These are phyloP conservation scores for Hydrotaea diabolus DNA, from an alignment of 2,888 invertebrate species.

Conservation along the genomic window DNA sequence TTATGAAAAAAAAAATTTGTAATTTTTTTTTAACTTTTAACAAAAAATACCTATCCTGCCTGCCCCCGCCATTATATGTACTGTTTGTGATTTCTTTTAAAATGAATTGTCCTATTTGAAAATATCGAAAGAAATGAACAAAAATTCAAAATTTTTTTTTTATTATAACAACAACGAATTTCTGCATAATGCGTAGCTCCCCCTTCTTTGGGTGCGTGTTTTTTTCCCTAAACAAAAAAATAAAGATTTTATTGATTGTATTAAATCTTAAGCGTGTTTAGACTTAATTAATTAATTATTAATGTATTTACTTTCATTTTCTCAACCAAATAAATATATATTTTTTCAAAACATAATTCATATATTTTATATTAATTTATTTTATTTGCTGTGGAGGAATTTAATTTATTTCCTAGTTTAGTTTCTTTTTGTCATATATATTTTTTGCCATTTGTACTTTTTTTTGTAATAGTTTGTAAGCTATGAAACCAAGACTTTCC, in stretches of 20 bases:
- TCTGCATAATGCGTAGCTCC: constrained; percentile 25
- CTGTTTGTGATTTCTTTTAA: constrained; percentile 3
- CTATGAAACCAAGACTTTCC: not conserved
- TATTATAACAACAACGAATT: constrained; percentile 58
- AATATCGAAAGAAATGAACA: not conserved
- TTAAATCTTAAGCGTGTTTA: too few species aligned
- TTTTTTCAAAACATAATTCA: not conserved
- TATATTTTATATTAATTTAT: not conserved
- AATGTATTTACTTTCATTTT: constrained; percentile 58
- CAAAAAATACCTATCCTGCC: not conserved
- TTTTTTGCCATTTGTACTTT: not conserved
- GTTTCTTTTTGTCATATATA: not conserved
- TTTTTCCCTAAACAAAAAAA: constrained; percentile 20
- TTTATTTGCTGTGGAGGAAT: not conserved
- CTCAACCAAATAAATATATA: not conserved
- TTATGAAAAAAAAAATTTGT: too few species aligned
- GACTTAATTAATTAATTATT: constrained; percentile 4
- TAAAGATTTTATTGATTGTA: constrained; percentile 4
- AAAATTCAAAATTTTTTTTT: constrained; percentile 45
- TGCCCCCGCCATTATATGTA: not conserved
- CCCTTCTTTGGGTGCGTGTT: not conserved
- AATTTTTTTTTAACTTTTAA: too few species aligned
- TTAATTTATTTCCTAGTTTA: not conserved
- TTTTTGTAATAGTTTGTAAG: not conserved
- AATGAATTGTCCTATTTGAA: not conserved